Evolutionary conservation across 2,888 invertebrate species (phyloP), one percentile per base, ranked within the genome.

Genomic region (Trissolcus japonicus): DNA sequence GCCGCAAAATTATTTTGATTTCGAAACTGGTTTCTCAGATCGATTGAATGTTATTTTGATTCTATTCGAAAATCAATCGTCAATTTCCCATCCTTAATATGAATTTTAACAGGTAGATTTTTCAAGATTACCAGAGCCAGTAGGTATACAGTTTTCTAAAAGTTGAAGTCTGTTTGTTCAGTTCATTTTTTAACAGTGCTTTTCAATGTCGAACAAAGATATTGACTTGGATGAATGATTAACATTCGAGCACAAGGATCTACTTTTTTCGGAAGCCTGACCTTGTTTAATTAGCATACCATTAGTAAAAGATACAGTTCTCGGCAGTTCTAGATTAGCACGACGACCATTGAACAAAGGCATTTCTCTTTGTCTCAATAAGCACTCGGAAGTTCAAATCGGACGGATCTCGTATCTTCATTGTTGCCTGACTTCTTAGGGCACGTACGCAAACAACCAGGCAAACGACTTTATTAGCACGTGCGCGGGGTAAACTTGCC

Each of bases 401-500:
- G 65, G 55, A 17, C 48, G 54, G 54, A 76, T 66, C 68, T 71
- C 71, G 53, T 66, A 56, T 56, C 56, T 76, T 65, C 67, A 73
- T 66, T 62, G 69, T 61, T 72, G 73, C 73, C 66, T 53, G 71
- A 67, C 72, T 77, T 77, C 72, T 77, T 72, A 75, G 77, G 72
- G 74, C 77, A 66, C 68, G 76, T 73, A 61, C 68, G 68, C 61
- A 67, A 77, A 76, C 74, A 66, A 61, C 48, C 63, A 63, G 69
- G 76, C 75, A 76, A 80, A 80, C 73, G 78, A 66, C 79, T 76
- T 73, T 65, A 63, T 80, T 80, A 80, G 78, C 79, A 80, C 76
- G 78, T 80, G 79, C 67, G 59, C 72, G 69, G 57, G 57, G 71
- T 78, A 74, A 80, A 79, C 71, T 77, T 61, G 59, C 72, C 63